Evolutionary conservation across 2,113 vertebrate genomes (phyloP), one percentile per base, ranked within the genome.

Genomic region (Xiphorhynchus elegans): DNA sequence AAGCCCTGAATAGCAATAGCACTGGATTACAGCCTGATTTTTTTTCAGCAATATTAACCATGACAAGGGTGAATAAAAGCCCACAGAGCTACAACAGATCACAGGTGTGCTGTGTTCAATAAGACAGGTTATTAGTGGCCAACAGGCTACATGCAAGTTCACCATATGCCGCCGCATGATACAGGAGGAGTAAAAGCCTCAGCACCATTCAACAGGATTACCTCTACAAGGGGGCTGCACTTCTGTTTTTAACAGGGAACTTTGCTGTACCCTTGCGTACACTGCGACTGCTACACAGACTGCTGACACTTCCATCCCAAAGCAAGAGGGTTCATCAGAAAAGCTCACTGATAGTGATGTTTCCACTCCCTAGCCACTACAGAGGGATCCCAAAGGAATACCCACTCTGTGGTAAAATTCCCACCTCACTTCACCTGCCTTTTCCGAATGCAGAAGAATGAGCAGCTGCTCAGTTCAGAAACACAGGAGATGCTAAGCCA

Each of bases 91-190:
- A 49, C 18, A 84, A 64, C 21, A 89, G 64, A 82, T 77, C 64
- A 70, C 24, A 55, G 17, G n/a, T 39, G 10, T 42, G 17, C 25
- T 68, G 17, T 2, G 0, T 64, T 49, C 53, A 42, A 26, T 37
- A 42, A 55, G 23, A 59, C 26, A 39, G 50, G 35, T 49, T 40
- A 90, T 29, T 80, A 28, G 53, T 25, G n/a, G 47, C 21, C 40
- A 79, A 44, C 5, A 13, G 11, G 58, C 40, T 53, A 40, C 19
- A n/a, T n/a, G n/a, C n/a, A 50, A 31, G 9, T 35, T 70, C 4
- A 8, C 6, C 1, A 1, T 5, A 3, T 5, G 25, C 13, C 31
- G 10, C 37, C 9, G 29, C 4, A 1, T 0, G 0, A 66, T 2
- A 14, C 19, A 56, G 37, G 13, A 79, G 19, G 11, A 66, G n/a